Evolutionary conservation across 2,113 vertebrate species (phyloP).

Genomic region (Antennarius striatus): DNA sequence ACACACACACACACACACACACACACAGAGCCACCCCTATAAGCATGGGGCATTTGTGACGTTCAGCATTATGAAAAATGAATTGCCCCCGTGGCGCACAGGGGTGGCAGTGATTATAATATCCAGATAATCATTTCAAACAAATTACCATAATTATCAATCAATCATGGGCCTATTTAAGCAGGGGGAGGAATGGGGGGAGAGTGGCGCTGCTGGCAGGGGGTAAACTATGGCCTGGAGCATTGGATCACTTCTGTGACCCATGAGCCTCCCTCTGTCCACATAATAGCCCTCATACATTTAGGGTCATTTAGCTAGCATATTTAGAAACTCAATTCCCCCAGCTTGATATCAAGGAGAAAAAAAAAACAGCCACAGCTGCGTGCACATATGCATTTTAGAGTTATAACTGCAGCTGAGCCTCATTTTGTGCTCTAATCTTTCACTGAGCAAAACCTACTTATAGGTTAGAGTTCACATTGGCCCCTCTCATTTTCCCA

Average conservation of each 20-base stretch:
- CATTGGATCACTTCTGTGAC: constrained; percentile 84
- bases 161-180: constrained; percentile 86
- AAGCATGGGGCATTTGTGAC: constrained; percentile 82
- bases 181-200: constrained; percentile 61
- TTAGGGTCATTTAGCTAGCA: constrained; percentile 78
- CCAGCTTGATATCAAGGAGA: constrained; percentile 54
- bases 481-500: constrained; percentile 47
- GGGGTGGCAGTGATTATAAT: constrained; percentile 83
- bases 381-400: constrained; percentile 5
- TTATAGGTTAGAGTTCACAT: constrained; percentile 61
- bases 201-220: constrained; percentile 63
- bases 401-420: constrained; percentile 50
- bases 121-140: constrained; percentile 93
- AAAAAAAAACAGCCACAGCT: constrained; percentile 31
- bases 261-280: constrained; percentile 82
- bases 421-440: constrained; percentile 52
- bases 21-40: constrained; percentile 43
- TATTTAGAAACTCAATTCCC: constrained; percentile 75
- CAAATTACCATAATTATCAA: constrained; percentile 97
- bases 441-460: constrained; percentile 60
- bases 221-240: constrained; percentile 72
- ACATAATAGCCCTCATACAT: constrained; percentile 88
- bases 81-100: constrained; percentile 66
- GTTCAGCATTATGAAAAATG: constrained; percentile 77
- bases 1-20: constrained; percentile 5